Evolutionary conservation across 37 sponge, comb jelly and placozoan genomes (phyloP).

Genomic region (Sycon ciliatum): DNA sequence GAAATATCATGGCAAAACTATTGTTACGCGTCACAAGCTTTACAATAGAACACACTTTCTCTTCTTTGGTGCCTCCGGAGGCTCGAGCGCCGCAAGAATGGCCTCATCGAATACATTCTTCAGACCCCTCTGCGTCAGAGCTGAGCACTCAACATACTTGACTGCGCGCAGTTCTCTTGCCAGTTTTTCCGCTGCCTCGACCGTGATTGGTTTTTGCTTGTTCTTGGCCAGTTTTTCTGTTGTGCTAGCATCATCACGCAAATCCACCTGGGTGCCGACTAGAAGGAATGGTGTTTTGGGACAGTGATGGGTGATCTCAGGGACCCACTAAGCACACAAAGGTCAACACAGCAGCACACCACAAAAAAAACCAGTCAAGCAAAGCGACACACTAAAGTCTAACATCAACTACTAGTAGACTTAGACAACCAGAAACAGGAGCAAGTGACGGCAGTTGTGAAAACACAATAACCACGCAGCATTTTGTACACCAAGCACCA

Average conservation of each 20-base stretch:
- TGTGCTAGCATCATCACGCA: conserved; percentile 85
- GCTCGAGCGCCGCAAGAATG: conserved; percentile 94
- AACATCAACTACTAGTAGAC: too few species aligned
- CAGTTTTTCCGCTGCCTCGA: conserved; percentile 74
- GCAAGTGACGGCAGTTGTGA: too few species aligned
- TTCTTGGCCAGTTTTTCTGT: conserved; percentile 87
- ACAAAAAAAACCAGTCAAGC: not conserved
- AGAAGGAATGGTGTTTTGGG: conserved; percentile 58
- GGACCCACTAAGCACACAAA: conserved; percentile 38
- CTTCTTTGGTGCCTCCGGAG: conserved; percentile 82
- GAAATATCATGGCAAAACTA: too few species aligned
- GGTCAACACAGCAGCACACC: not conserved
- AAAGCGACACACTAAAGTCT: too few species aligned
- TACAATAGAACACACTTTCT: conserved; percentile 68
- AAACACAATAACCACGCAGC: too few species aligned
- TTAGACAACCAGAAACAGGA: too few species aligned
- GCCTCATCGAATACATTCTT: conserved; percentile 99
- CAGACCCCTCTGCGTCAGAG: conserved; percentile 93
- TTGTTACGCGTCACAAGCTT: too few species aligned
- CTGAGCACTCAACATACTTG: conserved; percentile 97
- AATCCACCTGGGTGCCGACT: conserved; percentile 86
- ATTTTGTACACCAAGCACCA: too few species aligned
- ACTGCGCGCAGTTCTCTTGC: conserved; percentile 86
- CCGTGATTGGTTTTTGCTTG: conserved; percentile 82
- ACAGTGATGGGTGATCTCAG: conserved; percentile 55